Evolutionary conservation across 2,113 vertebrate genomes (phyloP).

Genomic region (Bufo gargarizans): DNA sequence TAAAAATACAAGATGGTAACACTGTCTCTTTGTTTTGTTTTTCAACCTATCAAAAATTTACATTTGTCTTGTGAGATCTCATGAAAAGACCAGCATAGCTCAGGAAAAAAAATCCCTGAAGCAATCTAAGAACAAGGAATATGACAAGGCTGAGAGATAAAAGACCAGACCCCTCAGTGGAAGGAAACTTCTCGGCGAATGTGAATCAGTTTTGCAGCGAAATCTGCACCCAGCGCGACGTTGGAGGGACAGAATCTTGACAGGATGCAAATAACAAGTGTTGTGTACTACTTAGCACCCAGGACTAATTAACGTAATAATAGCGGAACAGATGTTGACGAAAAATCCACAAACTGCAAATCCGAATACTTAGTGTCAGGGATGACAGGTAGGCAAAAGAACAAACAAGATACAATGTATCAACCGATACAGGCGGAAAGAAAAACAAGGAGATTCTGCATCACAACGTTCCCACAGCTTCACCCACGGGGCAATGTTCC

Average conservation of each 20-base stretch:
- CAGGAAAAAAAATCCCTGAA: neutral
- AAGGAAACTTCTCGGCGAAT: neutral
- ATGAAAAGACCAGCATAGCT: neutral
- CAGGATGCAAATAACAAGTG: neutral
- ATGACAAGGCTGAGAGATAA: conserved; percentile 8
- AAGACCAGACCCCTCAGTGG: neutral
- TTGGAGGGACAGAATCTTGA: neutral
- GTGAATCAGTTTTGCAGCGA: neutral
- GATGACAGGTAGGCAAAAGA: neutral
- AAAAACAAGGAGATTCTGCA: neutral
- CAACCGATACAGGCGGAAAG: neutral
- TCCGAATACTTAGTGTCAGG: neutral
- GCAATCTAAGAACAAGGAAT: conserved; percentile 14
- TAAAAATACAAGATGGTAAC: neutral
- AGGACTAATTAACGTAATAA: conserved; percentile 11
- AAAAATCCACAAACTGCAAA: neutral
- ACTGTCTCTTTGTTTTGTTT: no score
- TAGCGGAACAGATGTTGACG: neutral
- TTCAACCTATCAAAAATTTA: neutral
- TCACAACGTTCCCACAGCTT: neutral
- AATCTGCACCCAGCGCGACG: neutral
- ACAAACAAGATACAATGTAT: conserved; percentile 4
- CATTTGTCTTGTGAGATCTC: neutral
- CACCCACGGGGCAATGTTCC: neutral
- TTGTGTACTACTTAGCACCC: conserved; percentile 18